These are phyloP conservation scores for Villa cingulata DNA, from an alignment of 2,888 invertebrate species.

Conservation along the genomic window DNA sequence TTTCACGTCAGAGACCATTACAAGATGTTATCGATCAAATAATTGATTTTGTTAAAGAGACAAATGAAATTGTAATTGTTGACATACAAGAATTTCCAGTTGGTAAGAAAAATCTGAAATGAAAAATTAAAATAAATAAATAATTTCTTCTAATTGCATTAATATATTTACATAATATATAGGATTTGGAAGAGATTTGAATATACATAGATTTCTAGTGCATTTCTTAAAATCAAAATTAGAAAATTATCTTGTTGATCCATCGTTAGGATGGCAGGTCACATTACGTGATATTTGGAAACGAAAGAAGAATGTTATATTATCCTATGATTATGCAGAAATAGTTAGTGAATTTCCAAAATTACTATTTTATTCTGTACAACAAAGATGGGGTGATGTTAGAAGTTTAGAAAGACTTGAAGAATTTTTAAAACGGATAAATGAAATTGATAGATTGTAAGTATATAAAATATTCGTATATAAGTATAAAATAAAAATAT, in stretches of 20 bases:
- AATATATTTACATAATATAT: too few relatives aligned
- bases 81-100: conserved; percentile 48
- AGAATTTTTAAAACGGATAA: conserved; percentile 35
- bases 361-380: conserved; percentile 43
- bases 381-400: conserved; percentile 55
- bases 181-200: conserved; percentile 37
- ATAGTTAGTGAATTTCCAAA: conserved; percentile 30
- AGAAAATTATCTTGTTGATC: conserved; percentile 39
- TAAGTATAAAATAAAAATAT: too few relatives aligned
- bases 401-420: conserved; percentile 41
- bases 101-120: conserved; percentile 28
- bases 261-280: conserved; percentile 37
- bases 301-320: conserved; percentile 38
- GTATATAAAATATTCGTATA: conserved; percentile 16
- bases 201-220: conserved; percentile 41
- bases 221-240: conserved; percentile 41
- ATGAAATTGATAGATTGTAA: conserved; percentile 26
- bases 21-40: conserved; percentile 39
- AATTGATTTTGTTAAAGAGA: conserved; percentile 40
- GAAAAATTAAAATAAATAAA: too few relatives aligned
- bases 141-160: too few relatives aligned
- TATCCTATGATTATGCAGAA: conserved; percentile 38
- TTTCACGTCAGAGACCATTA: conserved; percentile 38
- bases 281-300: conserved; percentile 39
- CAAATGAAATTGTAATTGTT: conserved; percentile 45